phyloP scores from a whole-genome alignment of 2,797 vertebrate genomes.

The Choloepus didactylus region DNA sequence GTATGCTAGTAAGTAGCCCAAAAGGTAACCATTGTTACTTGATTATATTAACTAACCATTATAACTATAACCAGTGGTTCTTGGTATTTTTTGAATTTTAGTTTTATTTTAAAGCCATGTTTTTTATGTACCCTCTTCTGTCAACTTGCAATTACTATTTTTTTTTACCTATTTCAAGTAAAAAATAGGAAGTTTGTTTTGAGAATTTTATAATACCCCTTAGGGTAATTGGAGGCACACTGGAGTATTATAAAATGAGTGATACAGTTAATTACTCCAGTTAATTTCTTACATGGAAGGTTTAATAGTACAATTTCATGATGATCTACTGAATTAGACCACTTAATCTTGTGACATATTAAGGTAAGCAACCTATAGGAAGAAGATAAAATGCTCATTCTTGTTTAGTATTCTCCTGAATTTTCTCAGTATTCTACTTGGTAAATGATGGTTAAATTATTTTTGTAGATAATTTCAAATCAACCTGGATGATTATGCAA shows the following conservation, averaged over 20 bases:
- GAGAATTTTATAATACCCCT: constrained; percentile 23
- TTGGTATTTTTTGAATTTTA: constrained; percentile 36
- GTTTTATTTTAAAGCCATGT: constrained; percentile 43
- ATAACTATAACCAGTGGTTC: constrained; percentile 8
- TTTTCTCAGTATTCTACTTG: constrained; percentile 31
- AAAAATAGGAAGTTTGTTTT: constrained; percentile 42
- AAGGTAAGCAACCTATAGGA: neutral
- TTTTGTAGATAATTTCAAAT: constrained; percentile 44
- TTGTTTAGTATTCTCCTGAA: neutral
- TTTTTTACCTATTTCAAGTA: constrained; percentile 50
- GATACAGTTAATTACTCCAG: neutral
- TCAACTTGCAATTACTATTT: constrained; percentile 32
- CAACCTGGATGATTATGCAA: constrained; percentile 15
- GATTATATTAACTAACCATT: constrained; percentile 1
- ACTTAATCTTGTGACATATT: neutral
- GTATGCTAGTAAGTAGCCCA: constrained; percentile 43
- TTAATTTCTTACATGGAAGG: constrained; percentile 27
- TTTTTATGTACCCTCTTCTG: constrained; percentile 13
- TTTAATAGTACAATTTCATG: constrained; percentile 49
- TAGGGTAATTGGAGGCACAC: neutral
- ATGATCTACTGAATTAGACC: neutral
- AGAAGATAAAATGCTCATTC: neutral
- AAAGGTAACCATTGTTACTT: neutral
- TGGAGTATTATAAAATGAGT: constrained; percentile 24
- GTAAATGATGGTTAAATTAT: constrained; percentile 4